A percentile compares a stretch with the other conserved stretches of the same genome.
These are phyloP conservation scores for Pangasius krempfi DNA, from an alignment of 2,797 vertebrate genomes.

Conservation along the genomic window DNA sequence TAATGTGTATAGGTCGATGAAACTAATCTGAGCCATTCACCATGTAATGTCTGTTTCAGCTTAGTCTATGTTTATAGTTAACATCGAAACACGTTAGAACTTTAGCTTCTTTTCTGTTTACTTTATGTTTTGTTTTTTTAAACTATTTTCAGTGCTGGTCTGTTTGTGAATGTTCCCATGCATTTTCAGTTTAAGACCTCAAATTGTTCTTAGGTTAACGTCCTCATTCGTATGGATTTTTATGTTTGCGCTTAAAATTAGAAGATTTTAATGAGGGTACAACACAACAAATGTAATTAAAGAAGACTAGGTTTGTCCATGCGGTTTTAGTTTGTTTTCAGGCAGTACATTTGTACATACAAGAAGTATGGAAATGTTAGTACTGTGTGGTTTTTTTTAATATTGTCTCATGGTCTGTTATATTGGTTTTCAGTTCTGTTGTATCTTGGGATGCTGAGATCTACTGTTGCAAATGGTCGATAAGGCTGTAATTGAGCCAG, in stretches of 20 bases:
- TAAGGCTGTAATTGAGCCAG: slow-evolving; percentile 35
- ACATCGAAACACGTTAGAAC: neutral
- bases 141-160: neutral
- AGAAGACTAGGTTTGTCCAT: neutral
- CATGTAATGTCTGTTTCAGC: neutral
- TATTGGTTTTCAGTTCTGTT: slow-evolving; percentile 10
- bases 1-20: neutral
- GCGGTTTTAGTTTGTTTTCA: neutral
- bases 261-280: neutral
- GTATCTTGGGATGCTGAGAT: slow-evolving; percentile 38
- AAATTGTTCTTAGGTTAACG: neutral
- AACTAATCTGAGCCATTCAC: neutral
- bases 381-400: neutral
- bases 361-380: neutral
- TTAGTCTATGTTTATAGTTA: neutral
- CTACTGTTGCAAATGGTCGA: neutral
- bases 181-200: neutral
- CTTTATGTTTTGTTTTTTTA: too few relatives aligned
- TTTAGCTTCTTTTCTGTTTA: neutral
- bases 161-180: neutral
- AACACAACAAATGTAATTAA: neutral
- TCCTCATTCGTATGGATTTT: neutral
- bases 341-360: neutral
- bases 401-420: neutral
- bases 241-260: neutral